Base-by-base conservation (phyloP, 2,888 invertebrate species). In the Anthophora plumipes region DNA sequence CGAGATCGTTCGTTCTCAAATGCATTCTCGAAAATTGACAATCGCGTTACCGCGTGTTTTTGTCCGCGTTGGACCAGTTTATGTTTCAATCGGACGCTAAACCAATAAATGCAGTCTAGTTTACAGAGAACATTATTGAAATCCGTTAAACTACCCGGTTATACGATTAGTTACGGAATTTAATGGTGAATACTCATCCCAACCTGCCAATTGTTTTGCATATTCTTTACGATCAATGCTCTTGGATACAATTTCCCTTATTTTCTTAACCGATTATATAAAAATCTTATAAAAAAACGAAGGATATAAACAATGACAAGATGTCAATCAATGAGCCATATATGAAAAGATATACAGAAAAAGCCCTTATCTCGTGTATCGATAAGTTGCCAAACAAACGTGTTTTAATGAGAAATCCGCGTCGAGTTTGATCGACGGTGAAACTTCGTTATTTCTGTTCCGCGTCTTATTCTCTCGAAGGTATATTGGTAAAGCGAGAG, bases 111-210 rank as follows among this genome's bases (percentile, higher is more conserved):
- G 55, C 57, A 59, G 59, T n/a, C 55, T 57, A 80, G 75, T 82
- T 79, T 57, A 68, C 74, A 59, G 14, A 69, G 67, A 59, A 14
- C 39, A 50, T 82, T 77, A 72, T 76, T 73, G 77, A 80, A 77
- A 63, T 67, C 75, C 68, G 61, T 77, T 73, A 74, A 71, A 68
- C 61, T 60, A 68, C 76, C 66, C 46, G 25, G 22, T 71, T 68
- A 43, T 41, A n/a, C 43, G 60, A 77, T 75, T 57, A 31, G 67
- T 72, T 69, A 39, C 50, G 63, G 31, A 72, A 79, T 72, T 79
- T 72, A 59, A 43, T 37, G 7, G n/a, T 20, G 52, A 20, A 54
- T 59, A 61, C 57, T 22, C 17, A 41, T 52, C 55, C 43, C n/a
- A 12, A 25, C 5, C 17, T 8, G 8, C n/a, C 52, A 11, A 31